A percentile compares a stretch with the other conserved stretches of the same genome.
These are phyloP conservation scores for Ischnura elegans DNA, from an alignment of 2,888 invertebrate species.

Conservation along the genomic window DNA sequence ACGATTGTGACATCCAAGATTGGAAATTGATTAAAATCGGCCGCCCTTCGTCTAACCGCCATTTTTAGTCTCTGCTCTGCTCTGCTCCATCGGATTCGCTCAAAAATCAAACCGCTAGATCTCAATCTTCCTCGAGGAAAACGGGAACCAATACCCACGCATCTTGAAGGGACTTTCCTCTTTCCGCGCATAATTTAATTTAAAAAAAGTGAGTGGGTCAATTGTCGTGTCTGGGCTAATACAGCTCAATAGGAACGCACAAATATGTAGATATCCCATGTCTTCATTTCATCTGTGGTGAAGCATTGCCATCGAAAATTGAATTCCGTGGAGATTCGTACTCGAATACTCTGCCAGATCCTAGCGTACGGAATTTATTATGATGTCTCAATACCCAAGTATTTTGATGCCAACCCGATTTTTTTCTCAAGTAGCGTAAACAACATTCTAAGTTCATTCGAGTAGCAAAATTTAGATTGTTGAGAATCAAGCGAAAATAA, in stretches of 20 bases:
- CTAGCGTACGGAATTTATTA: background rate
- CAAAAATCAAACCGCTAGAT: background rate
- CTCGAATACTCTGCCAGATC: background rate
- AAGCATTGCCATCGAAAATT: background rate
- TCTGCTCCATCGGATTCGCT: background rate
- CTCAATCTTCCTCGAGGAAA: slow-evolving; percentile 20
- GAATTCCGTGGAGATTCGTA: background rate
- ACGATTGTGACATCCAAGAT: no score
- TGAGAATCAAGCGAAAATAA: no score
- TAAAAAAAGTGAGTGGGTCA: background rate
- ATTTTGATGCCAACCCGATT: no score
- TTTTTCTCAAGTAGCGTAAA: no score
- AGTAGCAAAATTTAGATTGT: no score
- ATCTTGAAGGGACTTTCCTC: slow-evolving; percentile 22
- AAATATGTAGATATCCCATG: background rate
- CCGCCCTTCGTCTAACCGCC: background rate
- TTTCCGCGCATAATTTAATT: background rate
- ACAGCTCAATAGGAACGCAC: slow-evolving; percentile 1
- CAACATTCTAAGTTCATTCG: no score
- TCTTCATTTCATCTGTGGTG: background rate
- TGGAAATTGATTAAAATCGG: slow-evolving; percentile 41
- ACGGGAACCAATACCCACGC: slow-evolving; percentile 14
- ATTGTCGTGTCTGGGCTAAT: background rate
- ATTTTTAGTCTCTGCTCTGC: background rate
- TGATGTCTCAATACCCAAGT: no score